phyloP scores from a whole-genome alignment of 2,797 vertebrate species.

The Toxotes lorentzi region DNA sequence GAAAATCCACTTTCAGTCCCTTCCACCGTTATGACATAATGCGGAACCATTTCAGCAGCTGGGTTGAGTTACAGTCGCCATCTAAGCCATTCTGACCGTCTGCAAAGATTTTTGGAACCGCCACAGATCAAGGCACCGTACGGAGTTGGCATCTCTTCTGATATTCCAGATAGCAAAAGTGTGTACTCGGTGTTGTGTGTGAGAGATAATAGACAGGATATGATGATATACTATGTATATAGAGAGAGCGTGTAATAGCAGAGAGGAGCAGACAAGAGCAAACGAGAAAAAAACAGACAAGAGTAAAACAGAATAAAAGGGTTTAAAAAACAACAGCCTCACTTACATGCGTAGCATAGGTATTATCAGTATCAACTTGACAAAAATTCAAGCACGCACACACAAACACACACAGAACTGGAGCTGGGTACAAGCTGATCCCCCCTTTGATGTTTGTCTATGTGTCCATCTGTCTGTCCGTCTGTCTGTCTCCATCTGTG shows the following conservation, averaged over 20 bases:
- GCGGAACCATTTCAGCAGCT: slow-evolving; percentile 40
- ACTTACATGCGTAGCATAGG: background rate
- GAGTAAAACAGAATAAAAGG: slow-evolving; percentile 1
- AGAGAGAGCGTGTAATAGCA: slow-evolving; percentile 12
- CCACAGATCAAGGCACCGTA: slow-evolving; percentile 43
- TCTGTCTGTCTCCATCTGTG: slow-evolving; percentile 61
- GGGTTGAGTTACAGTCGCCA: slow-evolving; percentile 67
- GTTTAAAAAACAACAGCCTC: slow-evolving; percentile 21
- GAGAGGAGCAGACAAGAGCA: slow-evolving; percentile 1
- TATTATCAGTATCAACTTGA: slow-evolving; percentile 31
- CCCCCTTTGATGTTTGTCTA: slow-evolving; percentile 64
- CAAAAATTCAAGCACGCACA: background rate
- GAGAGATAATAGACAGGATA: slow-evolving; percentile 52
- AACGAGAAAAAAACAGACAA: slow-evolving; percentile 10
- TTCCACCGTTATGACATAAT: slow-evolving; percentile 50
- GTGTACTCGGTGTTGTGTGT: slow-evolving; percentile 26
- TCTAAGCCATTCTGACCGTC: slow-evolving; percentile 50
- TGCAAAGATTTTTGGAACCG: slow-evolving; percentile 54
- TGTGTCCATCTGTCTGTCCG: slow-evolving; percentile 47
- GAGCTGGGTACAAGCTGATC: slow-evolving; percentile 56
- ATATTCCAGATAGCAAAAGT: slow-evolving; percentile 64
- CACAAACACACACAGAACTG: slow-evolving; percentile 2
- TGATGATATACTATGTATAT: slow-evolving; percentile 23
- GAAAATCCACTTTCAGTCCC: slow-evolving; percentile 49
- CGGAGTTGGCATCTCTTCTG: slow-evolving; percentile 54